phyloP scores from a whole-genome alignment of 2,797 vertebrate species.

The Pitangus sulphuratus region DNA sequence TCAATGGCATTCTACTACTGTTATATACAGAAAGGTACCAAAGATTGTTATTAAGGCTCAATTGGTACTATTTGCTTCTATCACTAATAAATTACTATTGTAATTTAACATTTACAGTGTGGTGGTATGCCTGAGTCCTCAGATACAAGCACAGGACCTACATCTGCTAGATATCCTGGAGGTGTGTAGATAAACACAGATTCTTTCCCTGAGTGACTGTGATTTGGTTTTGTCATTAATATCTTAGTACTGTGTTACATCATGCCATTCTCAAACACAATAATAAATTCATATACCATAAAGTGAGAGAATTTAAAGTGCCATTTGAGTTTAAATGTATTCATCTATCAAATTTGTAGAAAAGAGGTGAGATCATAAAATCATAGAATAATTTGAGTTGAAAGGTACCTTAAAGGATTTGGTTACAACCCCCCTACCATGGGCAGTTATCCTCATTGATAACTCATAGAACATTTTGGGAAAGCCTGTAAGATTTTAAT shows the following conservation, averaged over 20 bases:
- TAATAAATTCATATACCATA: background rate
- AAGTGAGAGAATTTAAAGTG: background rate
- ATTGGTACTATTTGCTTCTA: background rate
- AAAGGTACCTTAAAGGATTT: background rate
- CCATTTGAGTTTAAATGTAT: background rate
- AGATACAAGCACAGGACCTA: background rate
- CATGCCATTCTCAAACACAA: background rate
- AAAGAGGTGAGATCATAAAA: background rate
- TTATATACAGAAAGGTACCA: background rate
- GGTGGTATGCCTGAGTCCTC: background rate
- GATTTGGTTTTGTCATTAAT: background rate
- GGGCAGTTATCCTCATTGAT: fast-evolving
- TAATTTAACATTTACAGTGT: background rate
- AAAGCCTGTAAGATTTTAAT: background rate
- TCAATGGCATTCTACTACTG: background rate
- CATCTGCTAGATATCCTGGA: background rate
- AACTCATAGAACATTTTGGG: background rate
- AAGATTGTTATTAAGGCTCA: background rate
- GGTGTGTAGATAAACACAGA: background rate
- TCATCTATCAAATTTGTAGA: background rate
- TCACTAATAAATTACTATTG: background rate
- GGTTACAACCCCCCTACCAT: background rate
- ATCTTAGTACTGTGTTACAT: background rate
- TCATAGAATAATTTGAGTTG: background rate
- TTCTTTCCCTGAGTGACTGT: background rate